A percentile compares a stretch with the other conserved stretches of the same genome.
These are phyloP conservation scores for Acridotheres tristis DNA, from an alignment of 2,797 vertebrate genomes.

Conservation along the genomic window DNA sequence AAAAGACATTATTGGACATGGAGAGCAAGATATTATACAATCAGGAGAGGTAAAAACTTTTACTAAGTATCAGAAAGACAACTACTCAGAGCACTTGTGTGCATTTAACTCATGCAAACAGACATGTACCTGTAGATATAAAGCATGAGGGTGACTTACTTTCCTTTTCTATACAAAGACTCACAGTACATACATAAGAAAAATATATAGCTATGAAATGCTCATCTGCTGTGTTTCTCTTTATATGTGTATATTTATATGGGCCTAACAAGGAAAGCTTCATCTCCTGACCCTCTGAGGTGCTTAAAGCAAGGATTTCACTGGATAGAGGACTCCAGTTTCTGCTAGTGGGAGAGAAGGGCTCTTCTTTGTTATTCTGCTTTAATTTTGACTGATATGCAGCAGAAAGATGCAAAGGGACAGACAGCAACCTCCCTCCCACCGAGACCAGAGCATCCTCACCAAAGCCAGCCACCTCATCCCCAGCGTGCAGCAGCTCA, in stretches of 20 bases:
- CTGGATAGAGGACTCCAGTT: background rate
- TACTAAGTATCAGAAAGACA: background rate
- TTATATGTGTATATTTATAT: background rate
- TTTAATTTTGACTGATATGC: background rate
- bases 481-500: background rate
- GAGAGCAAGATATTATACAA: background rate
- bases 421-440: background rate
- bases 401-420: background rate
- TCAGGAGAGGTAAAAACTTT: background rate
- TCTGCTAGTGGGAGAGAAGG: background rate
- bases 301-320: background rate
- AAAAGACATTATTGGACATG: background rate
- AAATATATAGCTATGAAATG: background rate
- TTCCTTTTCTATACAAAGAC: background rate
- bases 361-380: background rate
- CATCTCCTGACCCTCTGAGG: background rate
- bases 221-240: background rate
- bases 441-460: background rate
- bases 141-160: background rate
- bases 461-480: background rate
- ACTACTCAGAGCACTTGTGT: rapidly evolving
- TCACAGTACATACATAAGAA: background rate
- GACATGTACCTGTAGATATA: too few relatives aligned
- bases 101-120: background rate
- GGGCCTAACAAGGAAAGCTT: background rate